These are phyloP conservation scores for Melanostoma mellinum DNA, from an alignment of 2,888 invertebrate genomes.

Conservation along the genomic window DNA sequence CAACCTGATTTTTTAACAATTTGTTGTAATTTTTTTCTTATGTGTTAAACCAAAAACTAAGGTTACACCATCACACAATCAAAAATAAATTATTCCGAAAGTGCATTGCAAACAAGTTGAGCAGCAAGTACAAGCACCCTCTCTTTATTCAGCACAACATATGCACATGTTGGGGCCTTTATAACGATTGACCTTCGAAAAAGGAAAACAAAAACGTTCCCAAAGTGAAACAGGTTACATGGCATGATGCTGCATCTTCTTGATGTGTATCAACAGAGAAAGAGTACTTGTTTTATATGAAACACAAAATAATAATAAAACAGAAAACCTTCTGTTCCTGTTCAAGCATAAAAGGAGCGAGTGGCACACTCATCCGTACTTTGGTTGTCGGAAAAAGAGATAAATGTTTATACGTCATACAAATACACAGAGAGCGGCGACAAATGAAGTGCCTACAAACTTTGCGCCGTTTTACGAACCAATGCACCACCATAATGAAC, in stretches of 20 bases:
- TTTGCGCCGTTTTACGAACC: constrained; percentile 32
- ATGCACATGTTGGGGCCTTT: constrained; percentile 8
- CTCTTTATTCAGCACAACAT: constrained; percentile 41
- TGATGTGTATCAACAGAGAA: constrained; percentile 16
- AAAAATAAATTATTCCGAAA: constrained; percentile 67
- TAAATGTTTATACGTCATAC: constrained; percentile 26
- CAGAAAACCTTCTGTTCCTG: constrained; percentile 21
- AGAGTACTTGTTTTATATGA: constrained; percentile 12
- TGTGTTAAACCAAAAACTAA: constrained; percentile 62
- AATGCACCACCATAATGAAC: constrained; percentile 45
- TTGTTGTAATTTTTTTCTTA: neutral
- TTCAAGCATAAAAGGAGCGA: constrained; percentile 2
- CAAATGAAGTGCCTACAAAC: constrained; percentile 62
- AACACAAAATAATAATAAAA: constrained; percentile 24
- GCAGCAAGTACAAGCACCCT: constrained; percentile 39
- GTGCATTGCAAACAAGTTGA: constrained; percentile 61
- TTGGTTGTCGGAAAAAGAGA: constrained; percentile 47
- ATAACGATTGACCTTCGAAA: constrained; percentile 62
- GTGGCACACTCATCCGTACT: constrained; percentile 1
- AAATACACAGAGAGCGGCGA: constrained; percentile 9
- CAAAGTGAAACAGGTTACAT: constrained; percentile 53
- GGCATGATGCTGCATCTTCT: constrained; percentile 37
- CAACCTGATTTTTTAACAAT: constrained; percentile 49
- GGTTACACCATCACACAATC: constrained; percentile 59
- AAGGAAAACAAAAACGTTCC: constrained; percentile 50